phyloP scores from a whole-genome alignment of 2,888 invertebrate species.

The Aphidius colemani region DNA sequence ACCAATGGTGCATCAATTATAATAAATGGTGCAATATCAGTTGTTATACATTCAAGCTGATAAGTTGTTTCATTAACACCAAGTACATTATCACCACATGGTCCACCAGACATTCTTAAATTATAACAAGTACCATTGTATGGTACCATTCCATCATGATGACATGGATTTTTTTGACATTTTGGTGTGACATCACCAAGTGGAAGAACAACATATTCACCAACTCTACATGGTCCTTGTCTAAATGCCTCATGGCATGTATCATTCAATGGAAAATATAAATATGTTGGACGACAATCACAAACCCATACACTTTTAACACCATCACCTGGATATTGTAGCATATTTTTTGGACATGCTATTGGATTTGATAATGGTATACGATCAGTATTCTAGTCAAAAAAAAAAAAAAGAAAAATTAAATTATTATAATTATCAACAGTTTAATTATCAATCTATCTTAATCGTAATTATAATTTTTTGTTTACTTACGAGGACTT shows the following conservation, averaged over 20 bases:
- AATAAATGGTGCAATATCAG: conserved; percentile 34
- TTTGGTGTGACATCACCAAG: conserved; percentile 63
- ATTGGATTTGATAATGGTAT: conserved; percentile 66
- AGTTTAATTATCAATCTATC: background rate
- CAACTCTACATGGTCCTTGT: conserved; percentile 68
- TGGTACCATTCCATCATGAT: conserved; percentile 61
- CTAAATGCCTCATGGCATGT: conserved; percentile 69
- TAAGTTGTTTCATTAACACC: conserved; percentile 68
- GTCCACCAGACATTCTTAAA: conserved; percentile 53
- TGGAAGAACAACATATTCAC: conserved; percentile 65
- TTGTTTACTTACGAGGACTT: background rate
- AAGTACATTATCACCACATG: conserved; percentile 64
- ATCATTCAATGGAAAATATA: conserved; percentile 68
- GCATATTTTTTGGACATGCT: conserved; percentile 68
- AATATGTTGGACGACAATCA: conserved; percentile 59
- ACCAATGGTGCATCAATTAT: conserved; percentile 40
- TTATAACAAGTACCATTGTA: conserved; percentile 63
- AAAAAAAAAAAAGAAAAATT: too few species aligned
- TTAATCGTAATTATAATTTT: background rate
- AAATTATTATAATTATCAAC: background rate
- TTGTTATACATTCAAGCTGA: conserved; percentile 64
- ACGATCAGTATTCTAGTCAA: conserved; percentile 36
- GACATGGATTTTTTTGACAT: conserved; percentile 69
- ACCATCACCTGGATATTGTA: conserved; percentile 69
- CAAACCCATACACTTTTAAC: conserved; percentile 69